These are phyloP conservation scores for Pollenia labialis DNA, from an alignment of 2,888 invertebrate genomes.

Conservation along the genomic window DNA sequence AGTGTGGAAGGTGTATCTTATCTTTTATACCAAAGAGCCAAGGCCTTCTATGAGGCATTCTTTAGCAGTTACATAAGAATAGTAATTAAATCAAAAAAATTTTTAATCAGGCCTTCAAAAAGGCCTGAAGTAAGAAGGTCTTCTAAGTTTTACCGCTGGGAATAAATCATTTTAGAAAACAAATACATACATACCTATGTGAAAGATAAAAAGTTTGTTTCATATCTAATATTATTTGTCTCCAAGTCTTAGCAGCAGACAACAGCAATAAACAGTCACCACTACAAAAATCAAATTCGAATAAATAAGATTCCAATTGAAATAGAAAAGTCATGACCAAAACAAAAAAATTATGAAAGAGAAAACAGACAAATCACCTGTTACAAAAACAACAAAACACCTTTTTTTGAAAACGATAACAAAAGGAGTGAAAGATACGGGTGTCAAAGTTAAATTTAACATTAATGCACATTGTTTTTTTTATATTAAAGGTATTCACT, in stretches of 20 bases:
- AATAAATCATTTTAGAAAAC: slow-evolving; percentile 6
- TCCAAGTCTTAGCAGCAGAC: neutral
- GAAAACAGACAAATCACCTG: no score
- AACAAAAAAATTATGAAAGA: slow-evolving; percentile 22
- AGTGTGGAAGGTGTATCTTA: no score
- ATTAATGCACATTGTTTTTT: no score
- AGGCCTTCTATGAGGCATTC: no score
- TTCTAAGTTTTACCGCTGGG: no score
- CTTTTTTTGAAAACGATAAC: neutral
- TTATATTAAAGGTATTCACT: no score
- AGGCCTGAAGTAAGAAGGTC: no score
- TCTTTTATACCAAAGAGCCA: no score
- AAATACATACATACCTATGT: neutral
- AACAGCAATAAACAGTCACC: neutral
- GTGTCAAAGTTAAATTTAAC: neutral
- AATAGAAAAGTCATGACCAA: slow-evolving; percentile 46
- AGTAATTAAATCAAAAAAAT: no score
- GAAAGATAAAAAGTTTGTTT: neutral
- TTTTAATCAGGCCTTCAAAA: no score
- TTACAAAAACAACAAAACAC: slow-evolving; percentile 6
- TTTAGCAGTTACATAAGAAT: no score
- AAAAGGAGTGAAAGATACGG: neutral
- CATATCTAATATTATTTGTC: neutral
- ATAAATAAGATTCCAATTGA: slow-evolving; percentile 18
- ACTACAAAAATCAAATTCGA: neutral